These are phyloP conservation scores for Ispidina picta DNA, from an alignment of 2,797 vertebrate species.

Conservation along the genomic window DNA sequence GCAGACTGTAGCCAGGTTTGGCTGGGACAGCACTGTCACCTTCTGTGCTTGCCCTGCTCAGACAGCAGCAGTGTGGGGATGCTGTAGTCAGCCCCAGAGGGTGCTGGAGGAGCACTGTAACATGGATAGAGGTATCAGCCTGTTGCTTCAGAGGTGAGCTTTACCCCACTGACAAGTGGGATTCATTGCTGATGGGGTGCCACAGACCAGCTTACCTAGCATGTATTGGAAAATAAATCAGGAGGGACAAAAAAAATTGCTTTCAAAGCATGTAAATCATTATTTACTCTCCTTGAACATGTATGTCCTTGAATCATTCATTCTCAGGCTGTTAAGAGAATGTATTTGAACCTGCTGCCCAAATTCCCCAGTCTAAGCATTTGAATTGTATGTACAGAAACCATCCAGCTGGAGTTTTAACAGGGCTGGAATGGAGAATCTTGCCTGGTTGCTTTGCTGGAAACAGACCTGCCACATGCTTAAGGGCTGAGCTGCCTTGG, in stretches of 20 bases:
- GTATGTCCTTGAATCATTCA: background rate
- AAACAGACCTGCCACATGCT: slow-evolving; percentile 22
- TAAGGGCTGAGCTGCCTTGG: slow-evolving; percentile 28
- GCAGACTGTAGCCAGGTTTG: background rate
- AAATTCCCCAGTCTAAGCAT: background rate
- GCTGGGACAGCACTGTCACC: background rate
- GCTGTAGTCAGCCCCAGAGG: background rate
- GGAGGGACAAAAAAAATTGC: background rate
- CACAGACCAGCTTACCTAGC: background rate
- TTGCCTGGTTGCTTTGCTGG: slow-evolving; percentile 29
- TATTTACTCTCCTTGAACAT: background rate
- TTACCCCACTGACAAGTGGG: background rate
- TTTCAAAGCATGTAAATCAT: background rate
- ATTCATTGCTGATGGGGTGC: background rate
- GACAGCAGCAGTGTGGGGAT: background rate
- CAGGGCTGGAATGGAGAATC: background rate
- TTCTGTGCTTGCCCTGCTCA: background rate
- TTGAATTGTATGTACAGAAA: slow-evolving; percentile 23
- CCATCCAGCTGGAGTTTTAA: background rate
- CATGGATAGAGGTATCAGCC: background rate
- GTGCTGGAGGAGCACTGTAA: background rate
- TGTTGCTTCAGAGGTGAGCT: background rate
- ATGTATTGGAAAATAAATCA: background rate
- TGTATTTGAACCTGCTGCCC: background rate
- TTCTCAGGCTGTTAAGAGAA: background rate